These are phyloP conservation scores for Neodon shergylaensis DNA, from an alignment of 2,113 vertebrate species.

Conservation along the genomic window DNA sequence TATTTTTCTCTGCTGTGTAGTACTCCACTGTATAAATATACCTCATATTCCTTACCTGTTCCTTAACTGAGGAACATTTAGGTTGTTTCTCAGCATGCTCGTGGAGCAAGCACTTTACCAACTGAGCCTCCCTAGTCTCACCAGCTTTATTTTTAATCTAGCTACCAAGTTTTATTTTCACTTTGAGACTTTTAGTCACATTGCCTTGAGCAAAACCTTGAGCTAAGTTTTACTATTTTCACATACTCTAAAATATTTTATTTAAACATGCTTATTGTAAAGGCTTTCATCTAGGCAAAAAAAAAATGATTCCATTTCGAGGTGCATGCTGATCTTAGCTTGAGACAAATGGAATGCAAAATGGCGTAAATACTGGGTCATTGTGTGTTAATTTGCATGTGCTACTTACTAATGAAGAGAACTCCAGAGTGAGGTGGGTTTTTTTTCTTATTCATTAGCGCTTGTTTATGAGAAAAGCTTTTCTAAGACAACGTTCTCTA, in stretches of 20 bases:
- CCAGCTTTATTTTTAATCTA: neutral
- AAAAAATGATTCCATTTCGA: neutral
- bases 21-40: too few species aligned
- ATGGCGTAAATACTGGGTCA: neutral
- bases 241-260: neutral
- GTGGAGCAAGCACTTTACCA: neutral
- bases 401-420: neutral
- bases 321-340: neutral
- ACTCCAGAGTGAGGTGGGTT: neutral
- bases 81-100: too few species aligned
- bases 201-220: neutral
- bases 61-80: too few species aligned
- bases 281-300: neutral
- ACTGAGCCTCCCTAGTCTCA: neutral
- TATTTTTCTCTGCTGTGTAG: too few species aligned
- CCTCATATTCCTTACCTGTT: too few species aligned
- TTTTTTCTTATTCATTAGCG: slow-evolving; percentile 65
- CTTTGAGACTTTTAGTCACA: neutral
- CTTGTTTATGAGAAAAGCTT: slow-evolving; percentile 64
- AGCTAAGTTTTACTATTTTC: slow-evolving; percentile 37
- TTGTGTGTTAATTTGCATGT: neutral
- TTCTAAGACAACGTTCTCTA: slow-evolving; percentile 60
- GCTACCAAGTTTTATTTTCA: neutral
- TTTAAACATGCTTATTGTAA: slow-evolving; percentile 8
- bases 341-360: neutral